Conservation (phyloP, 1,140 invertebrate species). For the Heterodera carotae region DNA sequence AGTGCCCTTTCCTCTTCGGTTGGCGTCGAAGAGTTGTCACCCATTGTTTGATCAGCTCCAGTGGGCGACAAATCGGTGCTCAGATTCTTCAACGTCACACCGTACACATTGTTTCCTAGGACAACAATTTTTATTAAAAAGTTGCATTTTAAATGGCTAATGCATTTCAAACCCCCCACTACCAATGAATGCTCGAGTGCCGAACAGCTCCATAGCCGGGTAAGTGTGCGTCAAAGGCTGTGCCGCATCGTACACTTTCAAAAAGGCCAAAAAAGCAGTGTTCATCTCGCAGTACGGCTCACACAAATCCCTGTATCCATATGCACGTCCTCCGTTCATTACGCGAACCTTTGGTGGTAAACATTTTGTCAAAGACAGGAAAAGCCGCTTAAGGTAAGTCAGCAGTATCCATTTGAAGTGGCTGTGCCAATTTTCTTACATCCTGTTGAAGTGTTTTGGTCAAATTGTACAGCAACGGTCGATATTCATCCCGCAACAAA, state of each 20-base stretch:
- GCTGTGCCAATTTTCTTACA: conserved; percentile 38
- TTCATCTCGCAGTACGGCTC: conserved; percentile 65
- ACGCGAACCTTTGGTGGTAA: conserved; percentile 16
- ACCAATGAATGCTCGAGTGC: conserved; percentile 62
- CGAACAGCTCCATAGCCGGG: conserved; percentile 61
- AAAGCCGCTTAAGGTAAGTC: too few species aligned
- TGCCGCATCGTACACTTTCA: conserved; percentile 59
- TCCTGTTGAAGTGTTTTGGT: conserved; percentile 58
- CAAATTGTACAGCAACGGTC: conserved; percentile 58
- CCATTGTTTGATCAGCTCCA: not conserved
- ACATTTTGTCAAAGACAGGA: conserved; percentile 15
- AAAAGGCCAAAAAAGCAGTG: conserved; percentile 62
- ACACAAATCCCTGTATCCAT: conserved; percentile 57
- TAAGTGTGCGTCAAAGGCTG: conserved; percentile 60
- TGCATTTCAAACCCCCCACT: too few species aligned
- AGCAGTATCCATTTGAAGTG: too few species aligned
- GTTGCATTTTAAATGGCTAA: too few species aligned
- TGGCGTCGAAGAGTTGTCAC: not conserved
- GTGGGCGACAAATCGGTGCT: not conserved
- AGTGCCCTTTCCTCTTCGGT: conserved; percentile 23
- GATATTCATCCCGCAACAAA: conserved; percentile 52
- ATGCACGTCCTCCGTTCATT: conserved; percentile 18
- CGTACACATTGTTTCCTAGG: conserved; percentile 61
- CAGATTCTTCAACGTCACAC: conserved; percentile 49
- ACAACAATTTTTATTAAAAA: not conserved